Evolutionary conservation across 2,797 vertebrate species (phyloP).

Genomic region (Alauda arvensis): DNA sequence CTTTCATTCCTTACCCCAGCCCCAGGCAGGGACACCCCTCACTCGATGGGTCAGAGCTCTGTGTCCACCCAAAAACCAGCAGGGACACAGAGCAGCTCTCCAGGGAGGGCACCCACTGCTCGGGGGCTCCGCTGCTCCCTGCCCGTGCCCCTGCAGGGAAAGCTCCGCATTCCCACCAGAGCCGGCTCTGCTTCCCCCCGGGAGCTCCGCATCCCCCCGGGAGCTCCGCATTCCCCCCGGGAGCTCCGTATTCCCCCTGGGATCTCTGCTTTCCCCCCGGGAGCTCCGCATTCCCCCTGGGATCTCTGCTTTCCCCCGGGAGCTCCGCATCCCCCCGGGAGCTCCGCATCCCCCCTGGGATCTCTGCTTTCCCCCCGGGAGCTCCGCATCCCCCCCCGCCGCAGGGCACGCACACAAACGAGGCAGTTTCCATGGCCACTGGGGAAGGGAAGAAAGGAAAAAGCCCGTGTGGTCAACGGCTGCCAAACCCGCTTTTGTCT

Average conservation of each 20-base stretch:
- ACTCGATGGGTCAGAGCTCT: accelerated
- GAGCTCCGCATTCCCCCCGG: not conserved
- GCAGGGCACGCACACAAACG: not conserved
- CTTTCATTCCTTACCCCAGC: not conserved
- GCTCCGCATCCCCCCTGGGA: too few relatives aligned
- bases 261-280: not conserved
- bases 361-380: not conserved
- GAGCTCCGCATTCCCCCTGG: not conserved
- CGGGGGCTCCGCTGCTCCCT: not conserved
- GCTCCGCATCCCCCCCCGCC: not conserved
- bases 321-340: too few relatives aligned
- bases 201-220: not conserved
- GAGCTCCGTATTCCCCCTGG: not conserved
- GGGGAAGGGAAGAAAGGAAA: not conserved
- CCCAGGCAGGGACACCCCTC: not conserved
- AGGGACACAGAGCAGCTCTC: not conserved
- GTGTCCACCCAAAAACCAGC: too few relatives aligned
- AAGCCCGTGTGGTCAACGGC: not conserved
- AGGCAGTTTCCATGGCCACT: not conserved
- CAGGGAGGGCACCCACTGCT: accelerated
- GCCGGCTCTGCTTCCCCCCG: not conserved
- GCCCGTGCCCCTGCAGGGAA: not conserved
- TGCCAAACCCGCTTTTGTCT: conserved; percentile 32
- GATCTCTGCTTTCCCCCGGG: not conserved
- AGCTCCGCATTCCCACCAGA: too few relatives aligned